These are phyloP conservation scores for Ciconia boyciana DNA, from an alignment of 2,113 vertebrate species.

Conservation along the genomic window DNA sequence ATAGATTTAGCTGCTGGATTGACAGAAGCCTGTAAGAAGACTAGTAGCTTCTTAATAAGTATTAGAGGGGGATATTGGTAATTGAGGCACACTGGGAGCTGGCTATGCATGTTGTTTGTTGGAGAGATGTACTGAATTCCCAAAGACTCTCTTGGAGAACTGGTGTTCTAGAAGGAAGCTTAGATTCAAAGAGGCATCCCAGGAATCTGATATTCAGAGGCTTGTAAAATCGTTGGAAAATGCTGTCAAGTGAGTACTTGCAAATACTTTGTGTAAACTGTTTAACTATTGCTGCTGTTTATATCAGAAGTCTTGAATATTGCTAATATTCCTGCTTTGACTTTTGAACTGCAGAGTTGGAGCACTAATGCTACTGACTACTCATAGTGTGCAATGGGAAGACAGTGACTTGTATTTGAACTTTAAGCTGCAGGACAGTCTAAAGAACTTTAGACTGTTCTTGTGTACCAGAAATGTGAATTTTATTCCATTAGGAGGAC, in stretches of 20 bases:
- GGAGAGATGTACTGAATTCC: neutral
- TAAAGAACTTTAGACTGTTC: neutral
- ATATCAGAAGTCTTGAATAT: neutral
- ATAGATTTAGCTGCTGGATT: neutral
- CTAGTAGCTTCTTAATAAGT: neutral
- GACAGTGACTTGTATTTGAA: neutral
- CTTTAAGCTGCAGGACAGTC: neutral
- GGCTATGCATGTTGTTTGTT: neutral
- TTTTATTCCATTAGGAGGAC: neutral
- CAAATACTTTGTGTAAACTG: neutral
- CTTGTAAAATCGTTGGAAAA: neutral
- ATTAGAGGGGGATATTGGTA: neutral
- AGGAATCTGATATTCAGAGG: neutral
- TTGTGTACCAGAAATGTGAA: neutral
- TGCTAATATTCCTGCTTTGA: neutral
- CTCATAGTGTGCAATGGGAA: neutral
- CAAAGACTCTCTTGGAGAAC: neutral
- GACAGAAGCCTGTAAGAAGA: neutral
- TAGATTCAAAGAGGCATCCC: neutral
- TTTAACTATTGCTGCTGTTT: neutral
- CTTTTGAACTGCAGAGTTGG: neutral
- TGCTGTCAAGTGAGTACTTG: neutral
- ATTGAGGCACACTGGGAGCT: neutral
- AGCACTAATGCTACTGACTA: neutral
- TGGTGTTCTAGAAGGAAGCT: neutral